Evolutionary conservation across 2,797 vertebrate species (phyloP), one percentile per base, ranked within the genome.

Genomic region (Amblyraja radiata): DNA sequence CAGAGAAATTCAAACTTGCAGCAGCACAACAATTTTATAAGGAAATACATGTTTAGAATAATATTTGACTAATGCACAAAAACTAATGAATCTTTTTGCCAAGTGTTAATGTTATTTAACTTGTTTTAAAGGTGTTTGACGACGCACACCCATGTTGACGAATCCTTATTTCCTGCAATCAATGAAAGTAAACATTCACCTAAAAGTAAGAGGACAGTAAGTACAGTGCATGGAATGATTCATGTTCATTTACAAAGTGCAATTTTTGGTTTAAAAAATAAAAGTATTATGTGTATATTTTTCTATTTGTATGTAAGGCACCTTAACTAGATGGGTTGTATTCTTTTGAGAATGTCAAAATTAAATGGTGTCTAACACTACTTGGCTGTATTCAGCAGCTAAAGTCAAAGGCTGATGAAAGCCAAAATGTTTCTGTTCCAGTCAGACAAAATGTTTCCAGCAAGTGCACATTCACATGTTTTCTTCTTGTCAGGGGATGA

Each of bases 111-210:
- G 21, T 79, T 77, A 76, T 63, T 13, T 93, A 94, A 94, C 94
- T 93, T 74, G 11, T 94, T 93, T 1, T 93, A 4, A 95, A 99
- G 99, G 90, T 99, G 98, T 95, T 95, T 94, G 93, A 97, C 97
- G 54, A 95, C 96, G 1, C 94, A 96, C 36, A 71, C 93, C 0
- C 96, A 8, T 93, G 95, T 96, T 2, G 97, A 98, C 91, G 99
- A 99, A 94, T 95, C 96, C 1, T 95, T 97, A 77, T 99, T 95
- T 95, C 98, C 97, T 94, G 98, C 97, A 23, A 81, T 96, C 77
- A 96, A 97, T 91, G 94, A 96, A 77, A 97, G 96, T 93, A 96
- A 95, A 84, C 96, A 93, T 77, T 93, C 95, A 61, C 93, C 97
- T 83, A 94, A 95, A 90, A 95, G 96, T 91, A 98, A 97, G 94